phyloP scores from a whole-genome alignment of 2,797 vertebrate genomes.

The Xiphophorus birchmanni region DNA sequence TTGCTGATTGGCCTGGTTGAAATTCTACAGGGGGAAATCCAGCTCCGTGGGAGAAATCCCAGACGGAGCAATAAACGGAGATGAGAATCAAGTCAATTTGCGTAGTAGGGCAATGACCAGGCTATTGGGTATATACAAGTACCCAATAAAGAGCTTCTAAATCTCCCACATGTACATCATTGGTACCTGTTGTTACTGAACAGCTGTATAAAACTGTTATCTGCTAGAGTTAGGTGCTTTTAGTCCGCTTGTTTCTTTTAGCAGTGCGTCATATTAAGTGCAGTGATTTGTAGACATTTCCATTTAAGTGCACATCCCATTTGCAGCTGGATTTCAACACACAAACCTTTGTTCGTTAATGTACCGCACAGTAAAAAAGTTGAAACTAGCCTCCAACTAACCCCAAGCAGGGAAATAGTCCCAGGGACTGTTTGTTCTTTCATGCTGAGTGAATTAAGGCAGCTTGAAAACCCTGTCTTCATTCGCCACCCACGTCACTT shows the following conservation, averaged over 20 bases:
- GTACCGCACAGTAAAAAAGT: slow-evolving; percentile 6
- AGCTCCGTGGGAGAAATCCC: no score
- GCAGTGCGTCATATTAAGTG: neutral
- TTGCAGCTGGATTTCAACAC: slow-evolving; percentile 6
- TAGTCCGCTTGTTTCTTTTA: neutral
- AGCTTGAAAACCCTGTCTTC: slow-evolving; percentile 25
- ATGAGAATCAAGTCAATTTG: neutral
- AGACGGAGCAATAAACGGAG: neutral
- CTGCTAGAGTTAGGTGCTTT: neutral
- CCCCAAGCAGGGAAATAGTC: neutral
- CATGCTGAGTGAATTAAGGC: slow-evolving; percentile 23
- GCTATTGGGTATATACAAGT: neutral
- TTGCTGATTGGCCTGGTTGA: neutral
- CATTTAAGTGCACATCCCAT: neutral
- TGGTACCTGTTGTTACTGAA: neutral
- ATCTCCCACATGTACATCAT: neutral
- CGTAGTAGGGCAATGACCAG: neutral
- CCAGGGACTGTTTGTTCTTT: neutral
- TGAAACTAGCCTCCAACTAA: slow-evolving; percentile 6
- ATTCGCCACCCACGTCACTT: slow-evolving; percentile 37
- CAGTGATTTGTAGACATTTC: neutral
- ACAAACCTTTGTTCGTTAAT: slow-evolving; percentile 4
- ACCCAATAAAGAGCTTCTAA: neutral
- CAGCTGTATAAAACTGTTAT: neutral
- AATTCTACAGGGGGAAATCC: neutral